A percentile compares a stretch with the other conserved stretches of the same genome.
Evolutionary conservation across 1,140 invertebrate species (phyloP).

Genomic region (Meloidogyne floridensis): DNA sequence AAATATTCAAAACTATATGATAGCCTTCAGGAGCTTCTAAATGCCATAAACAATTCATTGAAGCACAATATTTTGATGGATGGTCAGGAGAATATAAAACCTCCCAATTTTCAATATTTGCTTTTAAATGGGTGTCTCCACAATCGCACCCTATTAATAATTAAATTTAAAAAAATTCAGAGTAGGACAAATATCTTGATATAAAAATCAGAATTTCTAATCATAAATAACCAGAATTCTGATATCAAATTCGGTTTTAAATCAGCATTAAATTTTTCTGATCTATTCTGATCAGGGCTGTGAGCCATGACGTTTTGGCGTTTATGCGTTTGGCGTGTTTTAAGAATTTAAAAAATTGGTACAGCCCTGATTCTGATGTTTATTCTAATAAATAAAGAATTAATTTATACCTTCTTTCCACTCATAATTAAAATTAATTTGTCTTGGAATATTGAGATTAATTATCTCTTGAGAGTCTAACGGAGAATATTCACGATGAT

Average conservation of each 20-base stretch:
- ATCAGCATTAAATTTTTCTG: too few species aligned
- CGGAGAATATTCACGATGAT: constrained; percentile 34
- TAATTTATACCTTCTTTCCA: constrained; percentile 37
- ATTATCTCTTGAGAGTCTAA: neutral
- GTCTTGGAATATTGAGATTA: neutral
- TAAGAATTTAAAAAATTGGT: too few species aligned
- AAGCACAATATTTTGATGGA: constrained; percentile 34
- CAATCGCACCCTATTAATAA: constrained; percentile 32
- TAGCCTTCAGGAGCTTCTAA: constrained; percentile 34
- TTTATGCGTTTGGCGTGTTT: too few species aligned
- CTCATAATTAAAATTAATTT: constrained; percentile 36
- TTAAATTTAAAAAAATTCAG: too few species aligned
- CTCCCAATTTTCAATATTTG: constrained; percentile 30
- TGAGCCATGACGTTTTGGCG: too few species aligned
- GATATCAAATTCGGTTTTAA: too few species aligned
- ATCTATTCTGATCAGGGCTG: too few species aligned
- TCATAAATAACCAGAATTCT: too few species aligned
- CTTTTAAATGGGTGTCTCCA: constrained; percentile 27
- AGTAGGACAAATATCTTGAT: too few species aligned
- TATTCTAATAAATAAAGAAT: neutral
- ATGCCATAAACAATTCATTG: constrained; percentile 26
- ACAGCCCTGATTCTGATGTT: neutral
- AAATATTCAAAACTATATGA: constrained; percentile 32
- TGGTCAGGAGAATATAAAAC: constrained; percentile 39
- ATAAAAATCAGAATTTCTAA: too few species aligned